These are phyloP conservation scores for Idaea aversata DNA, from an alignment of 2,888 invertebrate species.

Conservation along the genomic window DNA sequence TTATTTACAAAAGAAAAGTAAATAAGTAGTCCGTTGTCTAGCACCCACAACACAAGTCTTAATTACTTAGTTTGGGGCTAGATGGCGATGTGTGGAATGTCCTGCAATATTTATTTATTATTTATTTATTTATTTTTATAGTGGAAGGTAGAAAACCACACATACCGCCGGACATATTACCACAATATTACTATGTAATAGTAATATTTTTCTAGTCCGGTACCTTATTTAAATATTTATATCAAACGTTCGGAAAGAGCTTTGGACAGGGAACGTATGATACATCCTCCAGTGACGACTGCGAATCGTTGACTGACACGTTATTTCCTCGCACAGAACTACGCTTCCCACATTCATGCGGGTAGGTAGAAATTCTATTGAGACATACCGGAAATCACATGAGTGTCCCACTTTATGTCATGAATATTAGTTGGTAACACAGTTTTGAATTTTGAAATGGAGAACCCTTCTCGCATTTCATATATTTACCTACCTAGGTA, in stretches of 20 bases:
- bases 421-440: constrained; percentile 25
- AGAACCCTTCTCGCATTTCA: constrained; percentile 9
- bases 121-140: no score
- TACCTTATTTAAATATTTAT: not conserved
- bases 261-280: constrained; percentile 31
- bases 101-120: no score
- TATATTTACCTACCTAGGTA: not conserved
- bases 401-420: constrained; percentile 42
- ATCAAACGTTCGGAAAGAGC: constrained; percentile 10
- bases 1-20: no score
- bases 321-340: constrained; percentile 61
- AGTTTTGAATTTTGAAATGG: constrained; percentile 14
- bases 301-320: constrained; percentile 60
- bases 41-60: no score
- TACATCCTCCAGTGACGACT: constrained; percentile 51
- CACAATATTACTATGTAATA: no score
- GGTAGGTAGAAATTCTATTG: constrained; percentile 32
- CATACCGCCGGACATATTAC: no score
- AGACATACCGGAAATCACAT: constrained; percentile 45
- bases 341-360: constrained; percentile 2
- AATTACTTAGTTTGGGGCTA: no score
- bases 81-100: no score
- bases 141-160: no score
- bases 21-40: no score
- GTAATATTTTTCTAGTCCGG: not conserved